Base-by-base conservation (phyloP, 2,797 vertebrate genomes). In the Anabacerthia variegaticeps region DNA sequence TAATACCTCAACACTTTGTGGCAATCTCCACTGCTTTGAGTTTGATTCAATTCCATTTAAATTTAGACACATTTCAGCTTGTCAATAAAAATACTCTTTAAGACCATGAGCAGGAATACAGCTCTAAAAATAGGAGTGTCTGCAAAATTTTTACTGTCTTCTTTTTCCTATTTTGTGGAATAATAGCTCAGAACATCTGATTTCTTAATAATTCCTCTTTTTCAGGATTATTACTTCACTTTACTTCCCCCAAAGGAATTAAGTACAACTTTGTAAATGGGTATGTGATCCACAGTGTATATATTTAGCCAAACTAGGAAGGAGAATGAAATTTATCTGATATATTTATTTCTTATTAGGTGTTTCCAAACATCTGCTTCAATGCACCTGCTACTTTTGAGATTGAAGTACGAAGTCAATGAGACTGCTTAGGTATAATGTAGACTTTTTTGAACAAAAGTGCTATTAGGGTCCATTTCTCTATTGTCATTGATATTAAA, bases 1-100 rank as follows among this genome's bases (percentile, higher is more conserved):
- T n/a, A 63, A 32, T 30, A 72, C 6, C 6, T 46, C 36, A 73
- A 68, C 8, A 17, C 4, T 80, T 58, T 0, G 0, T 27, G 9
- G n/a, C 0, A 8, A 85, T 8, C 5, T 51, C 21, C 30, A 19
- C 28, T 73, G 19, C 28, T 68, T 80, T 68, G 44, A 83, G 24
- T 9, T 75, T 65, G 41, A 37, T 74, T 37, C 26, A 56, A 14
- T 30, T 6, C 21, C 13, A 26, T 10, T 16, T 26, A 26, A 71
- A 58, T 5, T 39, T 61, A 7, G 10, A 51, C 3, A 67, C 1
- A 8, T 44, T 66, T 44, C 39, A 76, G 23, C 21, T 58, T 36
- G 4, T 58, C n/a, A 54, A 7, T 34, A 6, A 76, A 27, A 9
- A 39, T 5, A 51, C 4, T 24, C 51, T 84, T 89, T 32, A 84